Base-by-base conservation (phyloP, 2,797 vertebrate genomes). In the Fundulus diaphanus region DNA sequence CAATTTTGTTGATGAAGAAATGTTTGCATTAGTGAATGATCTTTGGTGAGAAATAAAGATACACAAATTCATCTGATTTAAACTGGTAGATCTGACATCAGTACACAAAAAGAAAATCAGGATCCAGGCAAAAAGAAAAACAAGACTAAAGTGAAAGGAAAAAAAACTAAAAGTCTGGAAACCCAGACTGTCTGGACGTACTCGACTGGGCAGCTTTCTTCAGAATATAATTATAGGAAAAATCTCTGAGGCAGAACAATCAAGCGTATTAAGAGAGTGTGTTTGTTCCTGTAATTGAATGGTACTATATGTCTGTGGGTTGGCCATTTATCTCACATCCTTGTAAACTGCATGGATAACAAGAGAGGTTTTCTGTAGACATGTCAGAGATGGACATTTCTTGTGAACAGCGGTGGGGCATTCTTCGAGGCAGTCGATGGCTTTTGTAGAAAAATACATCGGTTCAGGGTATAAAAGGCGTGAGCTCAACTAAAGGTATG, bases 201-300 rank as follows among this genome's bases (percentile, higher is more conserved):
- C n/a, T 71, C n/a, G 68, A 54, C 65, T 73, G 72, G 73, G 90
- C 89, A 73, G 71, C 35, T 73, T 84, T 84, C 89, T 70, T 71
- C 73, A 72, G 76, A 77, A 65, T 89, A 73, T 68, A 76, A 74
- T 79, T 68, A 46, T 15, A 68, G 29, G 76, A 86, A 73, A 66
- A 82, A 44, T 73, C 74, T 73, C 63, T 74, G 74, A 83, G 20
- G 79, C 83, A 74, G 78, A 86, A 86, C 40, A 72, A 72, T 70
- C 68, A 70, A 40, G 83, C 44, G 75, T 85, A 82, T 88, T 74
- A 80, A 72, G 78, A 84, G 78, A 49, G 69, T 51, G 71, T 71
- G 83, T 78, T 85, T 78, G 74, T n/a, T 69, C 40, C 73, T 57
- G 59, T 87, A 84, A 66, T 66, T 44, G 24, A 42, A 91, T 72